Base-by-base conservation (phyloP, 2,113 vertebrate species). In the Excalfactoria chinensis region DNA sequence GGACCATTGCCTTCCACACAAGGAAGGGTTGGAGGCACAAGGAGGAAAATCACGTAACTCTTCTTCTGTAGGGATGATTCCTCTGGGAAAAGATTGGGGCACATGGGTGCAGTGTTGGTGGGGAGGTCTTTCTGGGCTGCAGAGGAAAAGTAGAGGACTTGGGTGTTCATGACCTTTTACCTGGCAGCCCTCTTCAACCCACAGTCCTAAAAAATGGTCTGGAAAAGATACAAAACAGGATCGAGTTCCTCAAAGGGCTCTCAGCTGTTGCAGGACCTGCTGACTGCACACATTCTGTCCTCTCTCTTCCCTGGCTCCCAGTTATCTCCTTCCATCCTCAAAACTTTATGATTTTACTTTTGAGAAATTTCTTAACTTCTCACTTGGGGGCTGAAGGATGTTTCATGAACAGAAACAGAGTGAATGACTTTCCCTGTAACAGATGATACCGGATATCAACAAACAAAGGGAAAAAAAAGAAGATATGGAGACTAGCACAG, bases 271-370 rank as follows among this genome's bases (percentile, higher is more conserved):
- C 1, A 1, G 67, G 88, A 80, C 17, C 34, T 89, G n/a, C 69
- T 84, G 86, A 43, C 60, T 70, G 72, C 80, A 59, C 18, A 74
- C 10, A 8, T 83, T 85, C 37, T 91, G 34, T 88, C 64, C 46
- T 63, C 34, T 83, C 37, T 84, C 51, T 64, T 90, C 49, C 20
- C 79, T 60, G 75, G 51, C 60, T 90, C n/a, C 72, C 72, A 60
- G 46, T 32, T 86, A 80, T 37, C 79, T 81, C 10, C 43, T 76
- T 71, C 83, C 46, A 59, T 88, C 37, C 43, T 77, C 0, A 0
- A 37, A 13, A 88, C 37, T 44, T 41, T 83, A 20, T 5, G 4
- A 5, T 3, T 84, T 11, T 56, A 34, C 2, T 84, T 88, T 89
- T 84, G 51, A 2, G 1, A 76, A 80, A 70, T 83, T 62, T 67